Percentiles rank a stretch among this genome's conserved stretches.
phyloP scores from a whole-genome alignment of 2,888 invertebrate species.

The Folsomia candida region DNA sequence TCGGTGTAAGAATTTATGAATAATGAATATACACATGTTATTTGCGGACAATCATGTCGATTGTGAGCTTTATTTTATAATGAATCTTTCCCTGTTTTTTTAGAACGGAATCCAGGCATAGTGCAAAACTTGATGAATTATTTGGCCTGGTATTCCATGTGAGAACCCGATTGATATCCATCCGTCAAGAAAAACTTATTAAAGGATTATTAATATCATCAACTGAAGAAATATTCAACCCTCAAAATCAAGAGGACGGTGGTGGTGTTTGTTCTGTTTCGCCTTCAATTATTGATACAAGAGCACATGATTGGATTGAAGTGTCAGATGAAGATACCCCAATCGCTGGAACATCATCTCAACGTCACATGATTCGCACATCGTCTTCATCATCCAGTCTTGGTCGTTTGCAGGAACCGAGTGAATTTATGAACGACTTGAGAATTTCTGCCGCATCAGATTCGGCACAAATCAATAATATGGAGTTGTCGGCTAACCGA shows the following conservation, averaged over 20 bases:
- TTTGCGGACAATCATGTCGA: background rate
- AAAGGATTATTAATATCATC: conserved; percentile 1
- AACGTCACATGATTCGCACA: background rate
- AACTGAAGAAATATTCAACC: background rate
- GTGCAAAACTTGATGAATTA: conserved; percentile 48
- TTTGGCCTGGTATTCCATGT: conserved; percentile 50
- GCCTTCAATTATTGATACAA: background rate
- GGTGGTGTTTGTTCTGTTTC: background rate
- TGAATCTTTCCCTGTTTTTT: background rate
- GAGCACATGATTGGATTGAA: background rate
- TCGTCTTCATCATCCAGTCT: background rate
- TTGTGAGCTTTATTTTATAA: background rate
- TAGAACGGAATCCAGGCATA: conserved; percentile 45
- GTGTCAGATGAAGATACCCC: conserved; percentile 8
- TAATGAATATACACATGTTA: background rate
- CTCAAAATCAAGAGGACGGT: background rate
- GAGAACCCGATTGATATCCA: conserved; percentile 48
- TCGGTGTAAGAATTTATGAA: conserved; percentile 53
- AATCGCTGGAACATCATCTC: conserved; percentile 1
- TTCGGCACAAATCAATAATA: background rate
- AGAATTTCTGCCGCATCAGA: background rate
- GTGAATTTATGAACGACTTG: background rate
- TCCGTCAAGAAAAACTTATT: conserved; percentile 40
- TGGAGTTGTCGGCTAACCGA: background rate
- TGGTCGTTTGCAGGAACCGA: background rate